Conservation (phyloP, 1,140 invertebrate genomes). For the Idris sp. region DNA sequence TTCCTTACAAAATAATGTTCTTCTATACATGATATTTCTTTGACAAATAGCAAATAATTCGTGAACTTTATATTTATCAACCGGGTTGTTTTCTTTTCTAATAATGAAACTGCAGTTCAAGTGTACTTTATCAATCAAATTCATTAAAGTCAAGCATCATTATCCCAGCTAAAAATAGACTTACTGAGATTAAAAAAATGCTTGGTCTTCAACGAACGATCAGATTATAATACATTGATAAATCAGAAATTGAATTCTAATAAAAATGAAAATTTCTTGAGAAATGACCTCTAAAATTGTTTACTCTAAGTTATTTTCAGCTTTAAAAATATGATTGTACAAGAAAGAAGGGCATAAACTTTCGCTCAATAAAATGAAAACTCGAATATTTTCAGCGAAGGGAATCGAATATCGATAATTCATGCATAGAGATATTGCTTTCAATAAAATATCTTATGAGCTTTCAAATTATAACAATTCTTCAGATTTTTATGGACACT, state of each 20-base stretch:
- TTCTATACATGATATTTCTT: too few relatives aligned
- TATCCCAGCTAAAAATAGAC: slow-evolving; percentile 20
- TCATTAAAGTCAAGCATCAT: slow-evolving; percentile 31
- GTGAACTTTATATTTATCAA: too few relatives aligned
- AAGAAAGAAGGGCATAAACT: slow-evolving; percentile 11
- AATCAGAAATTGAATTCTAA: too few relatives aligned
- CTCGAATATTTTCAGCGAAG: slow-evolving; percentile 10
- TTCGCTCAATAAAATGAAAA: not conserved
- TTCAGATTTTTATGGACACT: slow-evolving; percentile 11
- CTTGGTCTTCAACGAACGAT: slow-evolving; percentile 11
- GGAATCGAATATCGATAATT: slow-evolving; percentile 14
- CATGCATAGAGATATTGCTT: slow-evolving; percentile 5
- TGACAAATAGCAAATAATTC: too few relatives aligned
- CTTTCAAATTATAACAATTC: slow-evolving; percentile 19
- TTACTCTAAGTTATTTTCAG: too few relatives aligned
- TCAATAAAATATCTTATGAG: slow-evolving; percentile 13
- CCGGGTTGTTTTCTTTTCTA: slow-evolving; percentile 26
- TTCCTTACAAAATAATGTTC: too few relatives aligned
- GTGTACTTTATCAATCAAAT: slow-evolving; percentile 18
- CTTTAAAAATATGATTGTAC: too few relatives aligned
- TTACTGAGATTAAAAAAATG: slow-evolving; percentile 15
- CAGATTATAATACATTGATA: slow-evolving; percentile 19
- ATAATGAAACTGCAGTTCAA: slow-evolving; percentile 17
- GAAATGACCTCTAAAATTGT: too few relatives aligned
- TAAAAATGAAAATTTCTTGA: too few relatives aligned